phyloP scores from a whole-genome alignment of 1,140 invertebrate species.

The Calosoma granatense region DNA sequence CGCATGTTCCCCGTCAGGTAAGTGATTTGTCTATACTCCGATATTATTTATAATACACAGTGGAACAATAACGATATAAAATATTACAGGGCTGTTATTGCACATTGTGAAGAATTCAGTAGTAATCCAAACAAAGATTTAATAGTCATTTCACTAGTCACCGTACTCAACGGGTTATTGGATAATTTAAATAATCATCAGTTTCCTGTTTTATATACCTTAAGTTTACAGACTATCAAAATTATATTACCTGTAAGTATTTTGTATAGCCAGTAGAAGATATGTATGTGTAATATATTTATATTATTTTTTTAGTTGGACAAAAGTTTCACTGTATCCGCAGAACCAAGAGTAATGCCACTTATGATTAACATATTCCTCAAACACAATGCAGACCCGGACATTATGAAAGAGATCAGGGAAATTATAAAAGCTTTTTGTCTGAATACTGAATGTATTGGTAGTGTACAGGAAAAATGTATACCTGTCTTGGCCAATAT shows the following conservation, averaged over 20 bases:
- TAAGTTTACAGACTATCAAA: slow-evolving; percentile 29
- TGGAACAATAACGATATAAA: background rate
- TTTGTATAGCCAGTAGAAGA: too few relatives aligned
- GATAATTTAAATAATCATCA: slow-evolving; percentile 13
- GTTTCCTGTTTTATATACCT: slow-evolving; percentile 25
- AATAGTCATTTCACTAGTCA: background rate
- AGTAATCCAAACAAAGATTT: slow-evolving; percentile 39
- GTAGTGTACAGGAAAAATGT: slow-evolving; percentile 52
- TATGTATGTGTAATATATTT: slow-evolving; percentile 50
- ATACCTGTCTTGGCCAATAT: slow-evolving; percentile 56
- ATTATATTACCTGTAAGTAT: slow-evolving; percentile 40
- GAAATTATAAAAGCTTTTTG: slow-evolving; percentile 59
- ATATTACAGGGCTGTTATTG: slow-evolving; percentile 1
- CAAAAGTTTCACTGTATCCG: slow-evolving; percentile 52
- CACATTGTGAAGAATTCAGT: slow-evolving; percentile 37
- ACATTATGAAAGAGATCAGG: slow-evolving; percentile 50
- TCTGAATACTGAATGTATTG: slow-evolving; percentile 49
- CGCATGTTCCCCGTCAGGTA: slow-evolving; percentile 26
- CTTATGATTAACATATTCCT: slow-evolving; percentile 63
- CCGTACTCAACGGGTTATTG: background rate
- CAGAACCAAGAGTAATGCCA: slow-evolving; percentile 57
- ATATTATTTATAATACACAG: too few relatives aligned
- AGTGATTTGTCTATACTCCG: slow-evolving; percentile 1
- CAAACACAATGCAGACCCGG: slow-evolving; percentile 56
- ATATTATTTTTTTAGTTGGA: slow-evolving; percentile 43